These are phyloP conservation scores for Matsumurasca onukii DNA, from an alignment of 1,140 invertebrate species.

Conservation along the genomic window DNA sequence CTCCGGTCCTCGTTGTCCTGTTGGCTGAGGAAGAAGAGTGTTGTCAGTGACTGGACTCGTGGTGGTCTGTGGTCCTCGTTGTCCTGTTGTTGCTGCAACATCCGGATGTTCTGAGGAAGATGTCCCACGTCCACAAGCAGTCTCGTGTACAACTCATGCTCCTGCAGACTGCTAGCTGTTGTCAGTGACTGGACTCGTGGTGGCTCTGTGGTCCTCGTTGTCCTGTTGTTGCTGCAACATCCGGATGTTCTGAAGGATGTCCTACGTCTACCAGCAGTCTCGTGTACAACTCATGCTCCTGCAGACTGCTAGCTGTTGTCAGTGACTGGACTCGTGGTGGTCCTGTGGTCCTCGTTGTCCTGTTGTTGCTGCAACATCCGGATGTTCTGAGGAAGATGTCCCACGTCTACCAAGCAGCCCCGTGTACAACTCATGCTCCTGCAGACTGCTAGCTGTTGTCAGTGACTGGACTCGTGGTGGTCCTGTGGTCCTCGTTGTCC, in stretches of 20 bases:
- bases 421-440: too few species aligned
- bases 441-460: too few species aligned
- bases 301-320: too few species aligned
- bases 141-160: too few species aligned
- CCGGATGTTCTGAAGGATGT: slow-evolving; percentile 23
- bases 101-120: slow-evolving; percentile 43
- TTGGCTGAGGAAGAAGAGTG: too few species aligned
- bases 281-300: neutral
- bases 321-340: too few species aligned
- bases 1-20: too few species aligned
- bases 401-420: neutral
- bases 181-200: too few species aligned
- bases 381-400: neutral
- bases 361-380: neutral
- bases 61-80: too few species aligned
- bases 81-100: slow-evolving; percentile 30
- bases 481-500: neutral
- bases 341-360: neutral
- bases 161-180: too few species aligned
- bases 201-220: slow-evolving; percentile 11
- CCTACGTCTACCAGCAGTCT: neutral
- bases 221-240: slow-evolving; percentile 30
- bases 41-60: too few species aligned
- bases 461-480: neutral
- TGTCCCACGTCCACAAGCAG: too few species aligned